phyloP scores from a whole-genome alignment of 2,113 vertebrate species.

The Albula goreensis region DNA sequence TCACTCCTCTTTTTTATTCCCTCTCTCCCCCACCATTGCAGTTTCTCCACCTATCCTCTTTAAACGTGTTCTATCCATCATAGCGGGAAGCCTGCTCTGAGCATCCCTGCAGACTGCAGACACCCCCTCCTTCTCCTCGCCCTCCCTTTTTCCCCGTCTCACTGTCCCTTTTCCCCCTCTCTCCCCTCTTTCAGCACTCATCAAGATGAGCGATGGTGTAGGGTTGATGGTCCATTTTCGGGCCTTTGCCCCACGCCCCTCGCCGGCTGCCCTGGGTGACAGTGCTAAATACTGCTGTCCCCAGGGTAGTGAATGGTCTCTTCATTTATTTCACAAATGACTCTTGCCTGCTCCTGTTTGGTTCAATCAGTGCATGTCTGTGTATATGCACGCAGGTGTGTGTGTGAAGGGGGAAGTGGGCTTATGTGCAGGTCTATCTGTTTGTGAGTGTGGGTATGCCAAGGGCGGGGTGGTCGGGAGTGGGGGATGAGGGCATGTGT shows the following conservation, averaged over 20 bases:
- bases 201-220: constrained; percentile 72
- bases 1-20: constrained; percentile 49
- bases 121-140: constrained; percentile 30
- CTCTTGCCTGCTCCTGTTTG: constrained; percentile 38
- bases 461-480: no score
- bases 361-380: constrained; percentile 31
- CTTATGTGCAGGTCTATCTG: no score
- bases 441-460: no score
- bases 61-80: constrained; percentile 71
- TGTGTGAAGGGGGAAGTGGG: background rate
- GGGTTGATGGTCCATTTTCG: constrained; percentile 69
- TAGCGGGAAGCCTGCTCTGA: constrained; percentile 44
- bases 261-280: constrained; percentile 65
- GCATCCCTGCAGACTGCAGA: constrained; percentile 35
- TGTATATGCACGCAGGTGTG: background rate
- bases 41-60: constrained; percentile 49
- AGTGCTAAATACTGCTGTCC: constrained; percentile 72
- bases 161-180: constrained; percentile 31
- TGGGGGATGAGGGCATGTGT: background rate
- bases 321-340: constrained; percentile 59
- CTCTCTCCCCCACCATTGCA: constrained; percentile 32
- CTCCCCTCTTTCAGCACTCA: constrained; percentile 58
- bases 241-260: constrained; percentile 47
- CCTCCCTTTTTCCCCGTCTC: constrained; percentile 8
- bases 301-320: constrained; percentile 55